Evolutionary conservation across 2,888 invertebrate species (phyloP), one percentile per base, ranked within the genome.

Genomic region (Lymantria dispar): DNA sequence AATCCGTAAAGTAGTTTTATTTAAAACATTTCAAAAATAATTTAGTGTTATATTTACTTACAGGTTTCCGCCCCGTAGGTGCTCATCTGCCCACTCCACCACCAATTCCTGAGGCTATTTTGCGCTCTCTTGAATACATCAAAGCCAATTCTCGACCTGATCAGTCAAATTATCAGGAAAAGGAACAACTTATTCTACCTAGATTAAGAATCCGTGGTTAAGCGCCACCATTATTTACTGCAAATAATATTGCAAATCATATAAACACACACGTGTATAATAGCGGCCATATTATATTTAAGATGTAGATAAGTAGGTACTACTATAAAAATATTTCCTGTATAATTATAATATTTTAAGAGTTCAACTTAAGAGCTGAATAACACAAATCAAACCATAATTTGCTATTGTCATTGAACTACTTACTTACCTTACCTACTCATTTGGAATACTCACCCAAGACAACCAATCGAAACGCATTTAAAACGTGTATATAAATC

Each of bases 11-110:
- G n/a, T n/a, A n/a, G n/a, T n/a, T n/a, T n/a, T n/a, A n/a, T n/a
- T n/a, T 3, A 3, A 22, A 22, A 3, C 22, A 22, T 22, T 22
- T 22, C 5, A 22, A 22, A 5, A 22, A 22, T n/a, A 22, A 3
- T 22, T 22, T 5, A 22, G 2, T 22, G 22, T 22, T 22, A 2
- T 22, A 3, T 22, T 5, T 22, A 22, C 47, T 62, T 50, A 8
- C 66, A 78, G 92, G 92, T 64, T 93, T 92, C 85, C 92, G 84
- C 47, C 84, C 92, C 31, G 81, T 85, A 52, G 92, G 92, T 33
- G 87, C 85, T 14, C 92, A 92, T 65, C 62, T 92, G 48, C 92
- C 92, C 14, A 89, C 90, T 8, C 85, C 92, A 33, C 92, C 91
- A 3, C 92, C 92, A 22, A 88, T 92, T 59, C 92, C 92, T 38